phyloP scores from a whole-genome alignment of 2,113 vertebrate genomes.

The Aegithalos caudatus region DNA sequence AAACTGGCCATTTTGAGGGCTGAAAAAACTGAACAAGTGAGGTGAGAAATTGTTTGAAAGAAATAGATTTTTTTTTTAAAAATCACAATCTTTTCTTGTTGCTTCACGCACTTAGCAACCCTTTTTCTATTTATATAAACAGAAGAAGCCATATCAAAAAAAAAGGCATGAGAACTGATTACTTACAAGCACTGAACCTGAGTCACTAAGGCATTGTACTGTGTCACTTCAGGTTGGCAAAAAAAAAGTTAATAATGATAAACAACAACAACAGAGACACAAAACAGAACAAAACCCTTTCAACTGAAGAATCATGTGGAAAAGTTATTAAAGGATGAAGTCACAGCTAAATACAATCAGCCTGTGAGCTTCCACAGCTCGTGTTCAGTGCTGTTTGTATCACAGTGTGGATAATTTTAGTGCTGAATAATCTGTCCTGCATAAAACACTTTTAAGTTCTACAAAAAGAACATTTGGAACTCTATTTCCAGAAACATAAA shows the following conservation, averaged over 20 bases:
- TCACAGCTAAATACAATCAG: constrained; percentile 49
- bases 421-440: background rate
- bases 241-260: background rate
- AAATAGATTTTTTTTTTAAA: background rate
- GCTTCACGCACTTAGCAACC: constrained; percentile 18
- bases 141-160: constrained; percentile 70
- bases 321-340: constrained; percentile 77
- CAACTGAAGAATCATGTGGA: constrained; percentile 62
- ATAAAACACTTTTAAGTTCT: background rate
- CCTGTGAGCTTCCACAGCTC: background rate
- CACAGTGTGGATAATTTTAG: background rate
- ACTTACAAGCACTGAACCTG: constrained; percentile 57
- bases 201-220: constrained; percentile 74
- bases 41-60: background rate
- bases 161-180: constrained; percentile 75
- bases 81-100: background rate
- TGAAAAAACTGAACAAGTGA: background rate
- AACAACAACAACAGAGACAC: background rate
- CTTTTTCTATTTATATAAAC: constrained; percentile 24
- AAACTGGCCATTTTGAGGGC: background rate
- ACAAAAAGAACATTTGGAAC: background rate
- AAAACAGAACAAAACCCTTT: constrained; percentile 12
- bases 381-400: background rate
- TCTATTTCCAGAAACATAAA: background rate
- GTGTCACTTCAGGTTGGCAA: constrained; percentile 53